These are phyloP conservation scores for Rhynchotus rufescens DNA, from an alignment of 2,797 vertebrate genomes.

Conservation along the genomic window DNA sequence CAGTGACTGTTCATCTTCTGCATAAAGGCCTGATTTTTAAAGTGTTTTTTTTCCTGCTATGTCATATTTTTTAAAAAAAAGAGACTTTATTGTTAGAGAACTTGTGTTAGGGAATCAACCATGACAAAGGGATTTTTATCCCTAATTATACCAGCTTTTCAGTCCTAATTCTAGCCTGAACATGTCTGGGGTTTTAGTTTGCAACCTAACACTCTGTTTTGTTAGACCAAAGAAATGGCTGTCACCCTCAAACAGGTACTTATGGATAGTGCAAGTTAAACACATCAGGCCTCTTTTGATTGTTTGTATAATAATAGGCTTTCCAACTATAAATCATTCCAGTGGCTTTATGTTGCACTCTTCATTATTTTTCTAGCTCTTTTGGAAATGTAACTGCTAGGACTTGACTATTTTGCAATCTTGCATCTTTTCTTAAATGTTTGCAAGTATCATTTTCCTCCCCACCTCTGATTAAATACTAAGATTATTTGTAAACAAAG, in stretches of 20 bases:
- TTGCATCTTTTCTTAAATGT: neutral
- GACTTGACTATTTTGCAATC: neutral
- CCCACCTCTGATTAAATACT: neutral
- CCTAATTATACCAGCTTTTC: neutral
- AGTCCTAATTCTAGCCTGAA: slow-evolving; percentile 9
- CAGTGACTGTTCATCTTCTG: neutral
- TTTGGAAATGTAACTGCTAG: neutral
- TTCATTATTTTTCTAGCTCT: neutral
- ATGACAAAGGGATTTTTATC: neutral
- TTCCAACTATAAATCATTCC: neutral
- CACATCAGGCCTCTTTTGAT: neutral
- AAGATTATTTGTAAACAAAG: neutral
- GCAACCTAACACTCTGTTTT: neutral
- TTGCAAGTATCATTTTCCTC: neutral
- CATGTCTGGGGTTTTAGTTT: neutral
- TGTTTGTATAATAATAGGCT: neutral
- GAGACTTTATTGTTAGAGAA: neutral
- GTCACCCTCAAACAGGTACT: neutral
- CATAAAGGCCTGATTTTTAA: neutral
- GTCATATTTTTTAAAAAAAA: neutral
- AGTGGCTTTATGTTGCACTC: neutral
- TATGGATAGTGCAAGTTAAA: neutral
- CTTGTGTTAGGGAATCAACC: neutral
- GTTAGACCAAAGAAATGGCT: neutral
- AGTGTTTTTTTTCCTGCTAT: neutral